Evolutionary conservation across 2,888 invertebrate genomes (phyloP).

Genomic region (Dicranocentrus wangi): DNA sequence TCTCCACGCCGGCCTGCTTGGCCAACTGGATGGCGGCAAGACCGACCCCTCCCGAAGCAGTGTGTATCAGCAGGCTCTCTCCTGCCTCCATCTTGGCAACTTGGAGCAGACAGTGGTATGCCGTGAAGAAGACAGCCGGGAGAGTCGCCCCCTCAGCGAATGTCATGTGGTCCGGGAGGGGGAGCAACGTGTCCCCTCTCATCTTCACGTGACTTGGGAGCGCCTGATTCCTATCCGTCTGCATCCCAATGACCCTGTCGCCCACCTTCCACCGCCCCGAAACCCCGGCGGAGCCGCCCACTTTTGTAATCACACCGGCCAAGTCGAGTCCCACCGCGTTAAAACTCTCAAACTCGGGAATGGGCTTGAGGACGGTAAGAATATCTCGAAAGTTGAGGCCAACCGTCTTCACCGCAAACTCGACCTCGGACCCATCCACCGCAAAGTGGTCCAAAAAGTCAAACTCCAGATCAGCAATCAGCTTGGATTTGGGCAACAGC

Average conservation of each 20-base stretch:
- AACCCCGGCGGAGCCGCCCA: constrained; percentile 25
- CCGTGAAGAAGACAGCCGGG: constrained; percentile 27
- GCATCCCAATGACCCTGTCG: constrained; percentile 35
- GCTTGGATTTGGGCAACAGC: constrained; percentile 11
- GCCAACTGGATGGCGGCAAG: constrained; percentile 49
- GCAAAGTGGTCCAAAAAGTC: constrained; percentile 2
- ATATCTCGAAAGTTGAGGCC: constrained; percentile 50
- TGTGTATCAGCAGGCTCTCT: constrained; percentile 57
- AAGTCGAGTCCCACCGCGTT: constrained; percentile 41
- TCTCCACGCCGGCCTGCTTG: neutral
- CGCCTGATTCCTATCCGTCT: no score
- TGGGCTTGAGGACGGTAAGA: constrained; percentile 41
- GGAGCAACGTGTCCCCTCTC: neutral
- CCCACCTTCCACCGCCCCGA: constrained; percentile 18
- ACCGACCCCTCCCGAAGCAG: constrained; percentile 62
- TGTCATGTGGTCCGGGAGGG: neutral
- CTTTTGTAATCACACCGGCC: constrained; percentile 23
- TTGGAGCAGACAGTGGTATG: constrained; percentile 3
- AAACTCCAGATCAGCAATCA: constrained; percentile 47
- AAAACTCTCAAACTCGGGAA: neutral
- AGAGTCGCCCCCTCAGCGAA: constrained; percentile 26
- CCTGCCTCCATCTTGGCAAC: constrained; percentile 29
- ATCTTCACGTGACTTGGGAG: constrained; percentile 48
- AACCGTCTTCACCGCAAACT: constrained; percentile 36
- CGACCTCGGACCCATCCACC: constrained; percentile 30